phyloP scores from a whole-genome alignment of 2,888 invertebrate species.

The Atethmia centrago region DNA sequence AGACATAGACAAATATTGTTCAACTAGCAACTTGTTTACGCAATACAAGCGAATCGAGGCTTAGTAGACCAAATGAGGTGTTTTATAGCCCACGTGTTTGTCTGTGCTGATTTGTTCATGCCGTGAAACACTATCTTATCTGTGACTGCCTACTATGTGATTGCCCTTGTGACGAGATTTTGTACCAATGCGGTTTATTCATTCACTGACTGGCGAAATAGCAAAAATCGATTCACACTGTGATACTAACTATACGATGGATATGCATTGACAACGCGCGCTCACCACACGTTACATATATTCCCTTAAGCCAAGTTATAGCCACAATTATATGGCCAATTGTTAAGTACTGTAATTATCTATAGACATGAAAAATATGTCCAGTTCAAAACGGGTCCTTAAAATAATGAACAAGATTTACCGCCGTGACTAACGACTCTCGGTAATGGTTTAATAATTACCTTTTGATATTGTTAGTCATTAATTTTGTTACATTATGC shows the following conservation, averaged over 20 bases:
- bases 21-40: conserved; percentile 36
- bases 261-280: neutral
- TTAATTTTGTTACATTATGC: conserved; percentile 12
- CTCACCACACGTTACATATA: neutral
- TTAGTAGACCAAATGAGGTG: conserved; percentile 34
- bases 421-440: conserved; percentile 30
- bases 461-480: conserved; percentile 34
- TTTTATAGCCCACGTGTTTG: conserved; percentile 41
- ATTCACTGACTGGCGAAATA: conserved; percentile 7
- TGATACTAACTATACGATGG: no score
- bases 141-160: conserved; percentile 6
- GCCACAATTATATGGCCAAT: neutral
- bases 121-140: conserved; percentile 55
- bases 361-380: conserved; percentile 16
- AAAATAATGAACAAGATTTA: conserved; percentile 25
- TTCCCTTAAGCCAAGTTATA: no score
- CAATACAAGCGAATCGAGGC: conserved; percentile 19
- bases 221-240: conserved; percentile 15
- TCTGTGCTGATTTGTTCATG: conserved; percentile 21
- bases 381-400: conserved; percentile 4
- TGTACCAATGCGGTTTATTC: conserved; percentile 20
- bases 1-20: conserved; percentile 41
- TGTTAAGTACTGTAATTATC: neutral
- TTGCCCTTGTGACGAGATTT: conserved; percentile 49
- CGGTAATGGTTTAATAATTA: conserved; percentile 51